These are phyloP conservation scores for Polypterus senegalus DNA, from an alignment of 2,113 vertebrate genomes.

Conservation along the genomic window DNA sequence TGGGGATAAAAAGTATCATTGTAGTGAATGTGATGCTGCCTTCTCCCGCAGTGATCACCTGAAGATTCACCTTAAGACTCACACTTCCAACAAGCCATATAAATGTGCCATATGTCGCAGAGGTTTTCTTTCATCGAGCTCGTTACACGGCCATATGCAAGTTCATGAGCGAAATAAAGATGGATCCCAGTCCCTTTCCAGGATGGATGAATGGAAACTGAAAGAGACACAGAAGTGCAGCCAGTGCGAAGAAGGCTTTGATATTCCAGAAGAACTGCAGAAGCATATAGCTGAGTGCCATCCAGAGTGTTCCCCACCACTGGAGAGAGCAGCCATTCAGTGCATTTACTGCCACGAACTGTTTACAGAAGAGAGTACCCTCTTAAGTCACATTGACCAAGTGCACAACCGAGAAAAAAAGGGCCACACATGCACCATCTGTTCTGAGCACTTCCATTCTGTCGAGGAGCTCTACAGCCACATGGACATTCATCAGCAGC, in stretches of 20 bases:
- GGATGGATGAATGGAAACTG: constrained; percentile 82
- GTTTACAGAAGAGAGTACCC: constrained; percentile 78
- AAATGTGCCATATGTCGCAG: constrained; percentile 94
- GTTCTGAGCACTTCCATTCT: constrained; percentile 81
- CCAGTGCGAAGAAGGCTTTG: constrained; percentile 93
- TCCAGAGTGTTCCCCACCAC: constrained; percentile 84
- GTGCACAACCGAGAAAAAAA: constrained; percentile 78
- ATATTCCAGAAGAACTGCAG: constrained; percentile 90
- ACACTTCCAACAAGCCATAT: constrained; percentile 95
- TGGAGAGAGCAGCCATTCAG: constrained; percentile 77
- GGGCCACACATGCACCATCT: constrained; percentile 73
- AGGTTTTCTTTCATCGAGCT: constrained; percentile 89
- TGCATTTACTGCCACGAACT: constrained; percentile 94
- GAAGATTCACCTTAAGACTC: constrained; percentile 97
- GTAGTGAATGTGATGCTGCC: constrained; percentile 85
- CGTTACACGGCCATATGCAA: constrained; percentile 95
- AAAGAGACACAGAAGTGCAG: constrained; percentile 95
- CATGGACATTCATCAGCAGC: constrained; percentile 92
- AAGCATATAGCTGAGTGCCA: constrained; percentile 93
- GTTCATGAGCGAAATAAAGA: constrained; percentile 84
- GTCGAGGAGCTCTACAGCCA: constrained; percentile 89
- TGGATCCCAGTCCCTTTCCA: constrained; percentile 60
- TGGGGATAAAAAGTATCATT: constrained; percentile 95
- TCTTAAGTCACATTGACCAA: constrained; percentile 87
- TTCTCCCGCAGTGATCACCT: constrained; percentile 96